phyloP scores from a whole-genome alignment of 2,888 invertebrate species.

The Lithophane leautieri region DNA sequence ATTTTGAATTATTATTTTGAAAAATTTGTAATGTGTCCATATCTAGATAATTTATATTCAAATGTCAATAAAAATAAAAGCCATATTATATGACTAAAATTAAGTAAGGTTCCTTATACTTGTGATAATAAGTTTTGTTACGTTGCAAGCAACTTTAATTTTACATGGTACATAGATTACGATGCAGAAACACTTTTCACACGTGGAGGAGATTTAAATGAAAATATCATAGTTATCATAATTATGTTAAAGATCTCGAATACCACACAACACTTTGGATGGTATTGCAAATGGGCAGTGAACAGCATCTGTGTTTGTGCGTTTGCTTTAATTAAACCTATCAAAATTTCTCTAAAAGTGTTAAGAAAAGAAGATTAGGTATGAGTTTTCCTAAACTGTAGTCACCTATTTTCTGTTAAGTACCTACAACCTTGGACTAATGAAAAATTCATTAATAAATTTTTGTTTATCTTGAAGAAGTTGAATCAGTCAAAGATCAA shows the following conservation, averaged over 20 bases:
- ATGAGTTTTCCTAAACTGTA: not conserved
- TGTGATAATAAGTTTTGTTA: slow-evolving; percentile 26
- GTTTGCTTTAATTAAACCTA: not conserved
- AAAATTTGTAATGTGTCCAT: not conserved
- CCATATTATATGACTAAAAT: not conserved
- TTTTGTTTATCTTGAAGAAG: not conserved
- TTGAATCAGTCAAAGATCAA: slow-evolving; percentile 29
- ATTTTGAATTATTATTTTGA: not conserved
- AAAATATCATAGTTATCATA: slow-evolving; percentile 9
- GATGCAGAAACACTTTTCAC: slow-evolving; percentile 1
- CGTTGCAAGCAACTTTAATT: slow-evolving; percentile 15
- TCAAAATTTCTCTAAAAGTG: not conserved
- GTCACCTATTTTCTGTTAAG: not conserved
- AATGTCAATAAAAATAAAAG: not conserved
- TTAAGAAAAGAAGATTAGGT: not conserved
- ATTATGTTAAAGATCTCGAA: not conserved
- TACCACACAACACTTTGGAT: not conserved
- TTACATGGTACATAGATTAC: slow-evolving; percentile 11
- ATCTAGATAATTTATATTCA: not conserved
- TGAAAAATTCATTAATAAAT: not conserved
- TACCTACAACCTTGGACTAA: not conserved
- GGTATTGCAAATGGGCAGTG: not conserved
- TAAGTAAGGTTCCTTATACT: slow-evolving; percentile 5
- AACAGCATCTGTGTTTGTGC: not conserved
- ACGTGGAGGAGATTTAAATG: not conserved